phyloP scores from a whole-genome alignment of 2,888 invertebrate species.

The Hydropsyche betteni region DNA sequence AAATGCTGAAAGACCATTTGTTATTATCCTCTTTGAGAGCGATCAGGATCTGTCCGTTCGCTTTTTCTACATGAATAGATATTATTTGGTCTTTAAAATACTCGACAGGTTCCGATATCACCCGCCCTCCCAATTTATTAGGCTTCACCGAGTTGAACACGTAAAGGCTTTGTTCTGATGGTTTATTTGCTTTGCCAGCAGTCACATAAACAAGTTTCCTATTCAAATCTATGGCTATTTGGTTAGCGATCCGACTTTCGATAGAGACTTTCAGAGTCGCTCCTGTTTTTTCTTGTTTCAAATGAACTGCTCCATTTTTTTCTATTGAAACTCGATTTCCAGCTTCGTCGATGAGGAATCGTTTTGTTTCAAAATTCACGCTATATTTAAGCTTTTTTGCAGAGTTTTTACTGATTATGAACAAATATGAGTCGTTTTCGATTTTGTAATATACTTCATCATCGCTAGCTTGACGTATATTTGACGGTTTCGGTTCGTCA shows the following conservation, averaged over 20 bases:
- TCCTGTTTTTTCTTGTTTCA: not conserved
- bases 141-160: not conserved
- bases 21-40: not conserved
- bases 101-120: not conserved
- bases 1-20: slow-evolving; percentile 2
- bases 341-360: not conserved
- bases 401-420: not conserved
- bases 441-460: slow-evolving; percentile 4
- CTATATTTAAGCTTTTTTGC: too few species aligned
- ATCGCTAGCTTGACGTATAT: not conserved
- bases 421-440: not conserved
- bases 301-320: not conserved
- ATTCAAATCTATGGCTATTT: not conserved
- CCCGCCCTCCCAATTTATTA: not conserved
- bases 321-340: slow-evolving; percentile 11
- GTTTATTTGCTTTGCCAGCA: not conserved
- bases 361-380: too few species aligned
- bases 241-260: not conserved
- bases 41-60: not conserved
- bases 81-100: not conserved
- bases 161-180: not conserved
- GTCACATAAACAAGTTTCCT: slow-evolving; percentile 2
- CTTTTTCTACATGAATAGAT: slow-evolving; percentile 3
- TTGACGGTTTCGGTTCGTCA: not conserved
- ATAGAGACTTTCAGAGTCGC: not conserved